Base-by-base conservation (phyloP, 2,888 invertebrate genomes). In the Cephus spinipes region DNA sequence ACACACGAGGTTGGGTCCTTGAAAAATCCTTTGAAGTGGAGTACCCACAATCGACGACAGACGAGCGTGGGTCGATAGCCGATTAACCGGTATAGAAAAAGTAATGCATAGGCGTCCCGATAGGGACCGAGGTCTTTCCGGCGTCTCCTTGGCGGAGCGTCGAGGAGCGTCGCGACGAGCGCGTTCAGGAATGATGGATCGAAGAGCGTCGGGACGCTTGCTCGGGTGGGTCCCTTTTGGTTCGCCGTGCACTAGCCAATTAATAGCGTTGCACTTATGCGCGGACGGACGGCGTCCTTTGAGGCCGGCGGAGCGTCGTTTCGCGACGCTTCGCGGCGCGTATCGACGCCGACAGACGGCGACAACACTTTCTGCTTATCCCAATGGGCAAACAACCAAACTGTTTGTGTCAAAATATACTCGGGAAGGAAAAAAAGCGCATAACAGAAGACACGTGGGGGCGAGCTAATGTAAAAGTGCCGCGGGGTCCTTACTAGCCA, bases 331-430 rank as follows among this genome's bases (percentile, higher is more conserved):
- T 82, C 84, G 80, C 82, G 85, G 86, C 83, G 88, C 90, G 86
- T 89, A 88, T 89, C 89, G 86, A 86, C 86, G 86, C 88, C 87
- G 86, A 88, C 87, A 87, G 87, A 86, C 84, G 83, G 84, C 85
- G 86, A 87, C 86, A 84, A 82, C 83, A 83, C 82, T 80, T 80
- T 79, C 68, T 36, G 79, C 82, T 83, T 80, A 82, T 79, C 82
- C 80, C 80, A 81, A 79, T 81, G 77, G 80, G 84, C 78, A 83
- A 83, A 85, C 83, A 82, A 83, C 80, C 82, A 79, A 33, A 82
- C 81, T 77, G 80, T 80, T 82, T 79, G 73, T 80, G 85, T 87
- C 86, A 84, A 87, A 86, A 85, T 82, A 85, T 81, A 83, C 80
- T 79, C 79, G 80, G 69, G 77, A 76, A 75, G 73, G 69, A 80